These are phyloP conservation scores for Enteromius fasciolatus DNA, from an alignment of 2,797 vertebrate species.

Conservation along the genomic window DNA sequence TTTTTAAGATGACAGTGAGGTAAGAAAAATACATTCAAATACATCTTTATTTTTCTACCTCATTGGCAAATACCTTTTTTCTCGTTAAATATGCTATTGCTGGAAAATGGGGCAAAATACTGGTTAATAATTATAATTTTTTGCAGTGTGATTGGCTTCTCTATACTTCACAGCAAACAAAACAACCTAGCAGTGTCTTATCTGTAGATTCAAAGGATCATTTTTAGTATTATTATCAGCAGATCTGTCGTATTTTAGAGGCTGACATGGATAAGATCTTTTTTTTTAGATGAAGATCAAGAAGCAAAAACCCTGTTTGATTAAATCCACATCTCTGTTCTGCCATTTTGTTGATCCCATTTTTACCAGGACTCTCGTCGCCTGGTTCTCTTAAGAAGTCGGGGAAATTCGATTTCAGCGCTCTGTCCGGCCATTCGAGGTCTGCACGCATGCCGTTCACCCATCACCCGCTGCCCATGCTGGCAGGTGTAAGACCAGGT, in stretches of 20 bases:
- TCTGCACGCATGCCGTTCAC: constrained; percentile 96
- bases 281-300: constrained; percentile 65
- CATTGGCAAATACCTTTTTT: neutral
- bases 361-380: constrained; percentile 87
- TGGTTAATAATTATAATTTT: neutral
- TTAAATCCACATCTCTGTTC: constrained; percentile 84
- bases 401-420: constrained; percentile 97
- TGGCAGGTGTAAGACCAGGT: constrained; percentile 98
- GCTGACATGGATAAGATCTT: constrained; percentile 44
- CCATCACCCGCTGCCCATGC: constrained; percentile 96
- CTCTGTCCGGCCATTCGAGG: constrained; percentile 92
- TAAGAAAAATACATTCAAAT: neutral
- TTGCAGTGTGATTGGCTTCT: constrained; percentile 28
- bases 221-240: neutral
- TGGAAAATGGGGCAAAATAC: neutral
- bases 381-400: constrained; percentile 97
- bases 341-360: constrained; percentile 86
- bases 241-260: constrained; percentile 1
- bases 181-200: constrained; percentile 4
- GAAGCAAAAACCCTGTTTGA: constrained; percentile 74
- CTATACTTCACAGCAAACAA: neutral
- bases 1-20: neutral
- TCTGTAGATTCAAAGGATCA: neutral
- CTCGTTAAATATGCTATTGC: neutral
- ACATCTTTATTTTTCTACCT: neutral